Evolutionary conservation across 64 coral and sea anemone genomes (phyloP), one percentile per base, ranked within the genome.

Genomic region (Montipora cactus): DNA sequence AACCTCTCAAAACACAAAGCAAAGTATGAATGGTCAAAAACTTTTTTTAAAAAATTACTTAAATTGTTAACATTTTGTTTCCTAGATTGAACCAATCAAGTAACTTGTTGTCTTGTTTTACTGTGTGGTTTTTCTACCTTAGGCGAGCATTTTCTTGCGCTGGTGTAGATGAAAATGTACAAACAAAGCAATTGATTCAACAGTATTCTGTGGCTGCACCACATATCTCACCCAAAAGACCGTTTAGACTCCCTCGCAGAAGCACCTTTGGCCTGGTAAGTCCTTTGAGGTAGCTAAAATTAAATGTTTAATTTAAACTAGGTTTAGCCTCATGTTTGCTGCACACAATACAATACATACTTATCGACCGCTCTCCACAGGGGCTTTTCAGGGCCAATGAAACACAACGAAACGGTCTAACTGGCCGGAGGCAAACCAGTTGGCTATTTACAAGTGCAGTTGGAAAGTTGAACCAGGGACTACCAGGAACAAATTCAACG

Each of bases 241-340:
- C 96, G 15, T 98, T 98, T 45, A 94, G 96, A 75, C 96, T 93
- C 61, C 96, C 93, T 84, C 67, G 81, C 74, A 19, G 77, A 48
- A 79, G 47, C 14, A 73, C 81, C 3, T 82, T 92, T 78, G 89
- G 78, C 28, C 83, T 98, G 68, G 96, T 98, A 81, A 92, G 93
- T 91, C 58, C 67, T 18, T 67, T 4, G 2, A 13, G 37, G 47
- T 22, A 19, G 76, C 2, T 49, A 4, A 15, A 49, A 49, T 16
- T 37, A 37, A 37, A 37, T 37, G 37, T 37, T 37, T 37, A 37
- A 2, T 37, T 37, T 37, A 37, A 2, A 2, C 37, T 37, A 37
- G 37, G 37, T 37, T 37, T 37, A 37, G 37, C 37, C 37, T 37
- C 37, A 37, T 37, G 37, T 37, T 37, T 37, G 37, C 37, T 37